phyloP scores from a whole-genome alignment of 2,888 invertebrate species.

The Tipula unca region DNA sequence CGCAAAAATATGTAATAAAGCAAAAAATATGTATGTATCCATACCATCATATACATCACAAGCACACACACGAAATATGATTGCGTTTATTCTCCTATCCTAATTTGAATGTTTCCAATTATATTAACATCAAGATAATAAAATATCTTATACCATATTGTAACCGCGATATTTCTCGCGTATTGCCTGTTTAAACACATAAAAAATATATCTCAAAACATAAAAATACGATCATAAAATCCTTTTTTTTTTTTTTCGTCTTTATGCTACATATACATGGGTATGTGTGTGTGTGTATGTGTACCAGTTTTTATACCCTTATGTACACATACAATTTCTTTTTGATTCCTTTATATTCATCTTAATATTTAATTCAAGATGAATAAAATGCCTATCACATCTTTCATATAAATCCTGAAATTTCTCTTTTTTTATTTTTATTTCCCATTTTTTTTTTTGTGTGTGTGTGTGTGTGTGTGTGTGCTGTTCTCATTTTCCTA shows the following conservation, averaged over 20 bases:
- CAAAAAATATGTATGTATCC: not conserved
- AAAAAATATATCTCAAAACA: not conserved
- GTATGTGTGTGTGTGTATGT: not conserved
- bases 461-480: not conserved
- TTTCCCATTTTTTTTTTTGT: not conserved
- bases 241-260: not conserved
- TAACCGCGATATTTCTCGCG: slow-evolving; percentile 8
- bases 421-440: not conserved
- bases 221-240: slow-evolving; percentile 2
- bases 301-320: not conserved
- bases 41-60: not conserved
- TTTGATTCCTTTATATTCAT: slow-evolving; percentile 9
- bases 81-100: not conserved
- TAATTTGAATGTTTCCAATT: slow-evolving; percentile 14
- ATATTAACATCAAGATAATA: slow-evolving; percentile 14
- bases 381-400: slow-evolving; percentile 14
- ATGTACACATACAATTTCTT: not conserved
- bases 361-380: slow-evolving; percentile 14
- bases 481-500: not conserved
- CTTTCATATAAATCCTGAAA: slow-evolving; percentile 14
- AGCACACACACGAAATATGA: not conserved
- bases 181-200: slow-evolving; percentile 14
- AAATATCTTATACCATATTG: not conserved
- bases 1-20: not conserved
- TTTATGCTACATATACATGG: not conserved